A percentile compares a stretch with the other conserved stretches of the same genome.
These are phyloP conservation scores for Drosophila serrata DNA, from an alignment of 1,140 invertebrate genomes.

Conservation along the genomic window DNA sequence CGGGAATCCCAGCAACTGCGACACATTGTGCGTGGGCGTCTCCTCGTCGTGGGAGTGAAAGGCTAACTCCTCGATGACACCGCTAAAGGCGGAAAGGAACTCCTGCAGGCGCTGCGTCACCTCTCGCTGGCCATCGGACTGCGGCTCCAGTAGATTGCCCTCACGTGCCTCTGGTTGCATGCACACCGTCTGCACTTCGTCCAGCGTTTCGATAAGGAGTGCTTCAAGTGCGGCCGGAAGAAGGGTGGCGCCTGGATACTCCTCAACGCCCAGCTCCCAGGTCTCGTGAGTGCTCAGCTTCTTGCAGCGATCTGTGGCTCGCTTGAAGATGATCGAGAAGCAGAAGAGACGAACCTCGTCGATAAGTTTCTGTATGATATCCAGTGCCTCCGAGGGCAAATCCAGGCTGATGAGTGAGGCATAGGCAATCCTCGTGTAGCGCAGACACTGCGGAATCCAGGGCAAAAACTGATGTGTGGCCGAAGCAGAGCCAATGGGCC, in stretches of 20 bases:
- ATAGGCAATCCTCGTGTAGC: constrained; percentile 90
- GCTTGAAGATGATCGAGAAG: constrained; percentile 93
- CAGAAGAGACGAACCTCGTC: constrained; percentile 95
- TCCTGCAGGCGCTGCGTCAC: constrained; percentile 90
- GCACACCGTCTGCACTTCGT: constrained; percentile 94
- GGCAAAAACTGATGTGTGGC: constrained; percentile 87
- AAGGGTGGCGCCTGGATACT: constrained; percentile 83
- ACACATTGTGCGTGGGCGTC: constrained; percentile 87
- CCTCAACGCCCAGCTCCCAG: constrained; percentile 94
- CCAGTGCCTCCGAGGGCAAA: constrained; percentile 91
- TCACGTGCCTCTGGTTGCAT: constrained; percentile 90
- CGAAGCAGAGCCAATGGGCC: constrained; percentile 85
- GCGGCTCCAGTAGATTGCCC: constrained; percentile 88
- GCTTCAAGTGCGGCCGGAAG: constrained; percentile 95
- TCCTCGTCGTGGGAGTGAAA: constrained; percentile 88
- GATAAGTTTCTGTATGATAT: constrained; percentile 93
- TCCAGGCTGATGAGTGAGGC: constrained; percentile 90
- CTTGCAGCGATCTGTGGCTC: constrained; percentile 92
- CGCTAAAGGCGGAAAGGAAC: constrained; percentile 89
- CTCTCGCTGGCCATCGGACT: constrained; percentile 87
- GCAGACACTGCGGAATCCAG: constrained; percentile 93
- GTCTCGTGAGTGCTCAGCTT: constrained; percentile 92
- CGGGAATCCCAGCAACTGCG: constrained; percentile 89
- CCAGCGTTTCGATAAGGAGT: constrained; percentile 93
- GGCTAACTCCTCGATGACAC: constrained; percentile 89